A percentile compares a stretch with the other conserved stretches of the same genome.
Conservation (phyloP, 2,888 invertebrate species). For the Polylopha cassiicola region DNA sequence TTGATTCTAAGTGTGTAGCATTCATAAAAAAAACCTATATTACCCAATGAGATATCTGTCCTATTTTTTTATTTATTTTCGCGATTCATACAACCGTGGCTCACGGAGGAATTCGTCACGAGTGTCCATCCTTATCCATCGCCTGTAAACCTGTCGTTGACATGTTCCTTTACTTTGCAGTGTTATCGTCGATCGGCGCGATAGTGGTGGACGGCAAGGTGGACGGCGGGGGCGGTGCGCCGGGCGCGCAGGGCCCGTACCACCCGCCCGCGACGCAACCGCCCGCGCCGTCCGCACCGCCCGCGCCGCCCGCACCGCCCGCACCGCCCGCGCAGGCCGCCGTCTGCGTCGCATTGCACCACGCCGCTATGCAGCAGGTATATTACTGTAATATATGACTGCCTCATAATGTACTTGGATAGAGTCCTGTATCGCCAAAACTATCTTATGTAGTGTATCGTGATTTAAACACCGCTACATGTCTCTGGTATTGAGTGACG, state of each 20-base stretch:
- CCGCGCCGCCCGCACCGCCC: constrained; percentile 43
- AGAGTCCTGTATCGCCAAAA: too few species aligned
- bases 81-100: too few species aligned
- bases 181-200: constrained; percentile 86
- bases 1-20: too few species aligned
- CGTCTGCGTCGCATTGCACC: constrained; percentile 61
- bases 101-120: too few species aligned
- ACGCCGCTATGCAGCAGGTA: constrained; percentile 69
- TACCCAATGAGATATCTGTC: too few species aligned
- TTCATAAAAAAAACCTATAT: too few species aligned
- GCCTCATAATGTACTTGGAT: too few species aligned
- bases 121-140: constrained; percentile 83
- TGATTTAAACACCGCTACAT: too few species aligned
- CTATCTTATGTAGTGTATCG: too few species aligned
- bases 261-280: constrained; percentile 41
- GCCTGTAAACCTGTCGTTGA: constrained; percentile 52
- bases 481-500: too few species aligned
- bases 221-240: constrained; percentile 64
- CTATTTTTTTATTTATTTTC: too few species aligned
- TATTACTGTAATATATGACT: not conserved
- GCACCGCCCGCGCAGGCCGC: constrained; percentile 42
- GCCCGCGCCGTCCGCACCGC: too few species aligned
- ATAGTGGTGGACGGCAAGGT: constrained; percentile 90
- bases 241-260: constrained; percentile 45
- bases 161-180: constrained; percentile 51